Percentiles rank a stretch among this genome's conserved stretches.
Evolutionary conservation across 1,140 invertebrate genomes (phyloP).

Genomic region (Scaptomyza pallida): DNA sequence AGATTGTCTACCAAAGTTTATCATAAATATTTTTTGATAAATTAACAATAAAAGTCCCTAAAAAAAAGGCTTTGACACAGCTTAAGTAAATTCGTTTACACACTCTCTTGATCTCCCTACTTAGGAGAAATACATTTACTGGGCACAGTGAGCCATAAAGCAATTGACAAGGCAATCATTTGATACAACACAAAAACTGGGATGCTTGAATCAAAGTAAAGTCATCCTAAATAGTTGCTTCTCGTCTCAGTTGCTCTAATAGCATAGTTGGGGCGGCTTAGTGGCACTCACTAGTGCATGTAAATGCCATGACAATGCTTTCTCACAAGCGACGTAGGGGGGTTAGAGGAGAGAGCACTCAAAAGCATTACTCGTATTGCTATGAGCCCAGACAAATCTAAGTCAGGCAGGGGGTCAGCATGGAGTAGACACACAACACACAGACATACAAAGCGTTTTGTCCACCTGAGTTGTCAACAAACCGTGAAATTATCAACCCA

Average conservation of each 20-base stretch:
- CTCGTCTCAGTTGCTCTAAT: constrained; percentile 15
- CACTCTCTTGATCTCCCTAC: neutral
- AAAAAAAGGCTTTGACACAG: neutral
- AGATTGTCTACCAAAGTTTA: neutral
- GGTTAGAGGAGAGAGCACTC: constrained; percentile 28
- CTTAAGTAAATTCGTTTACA: neutral
- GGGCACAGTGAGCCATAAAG: constrained; percentile 75
- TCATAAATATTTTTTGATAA: too few species aligned
- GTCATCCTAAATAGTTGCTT: constrained; percentile 22
- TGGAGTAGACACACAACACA: constrained; percentile 44
- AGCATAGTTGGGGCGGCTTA: constrained; percentile 61
- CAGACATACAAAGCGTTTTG: too few species aligned
- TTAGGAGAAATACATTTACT: constrained; percentile 62
- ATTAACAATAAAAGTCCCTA: neutral
- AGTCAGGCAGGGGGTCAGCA: constrained; percentile 34
- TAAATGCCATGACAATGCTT: constrained; percentile 79
- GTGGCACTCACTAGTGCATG: constrained; percentile 73
- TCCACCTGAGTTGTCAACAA: constrained; percentile 83
- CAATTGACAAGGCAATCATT: constrained; percentile 79
- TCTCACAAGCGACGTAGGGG: neutral
- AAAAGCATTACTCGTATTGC: constrained; percentile 61
- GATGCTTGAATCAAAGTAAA: constrained; percentile 68
- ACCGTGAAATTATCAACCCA: constrained; percentile 83
- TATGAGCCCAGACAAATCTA: constrained; percentile 34
- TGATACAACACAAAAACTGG: constrained; percentile 57